These are phyloP conservation scores for Cyclophora albipunctata DNA, from an alignment of 2,888 invertebrate genomes.

Conservation along the genomic window DNA sequence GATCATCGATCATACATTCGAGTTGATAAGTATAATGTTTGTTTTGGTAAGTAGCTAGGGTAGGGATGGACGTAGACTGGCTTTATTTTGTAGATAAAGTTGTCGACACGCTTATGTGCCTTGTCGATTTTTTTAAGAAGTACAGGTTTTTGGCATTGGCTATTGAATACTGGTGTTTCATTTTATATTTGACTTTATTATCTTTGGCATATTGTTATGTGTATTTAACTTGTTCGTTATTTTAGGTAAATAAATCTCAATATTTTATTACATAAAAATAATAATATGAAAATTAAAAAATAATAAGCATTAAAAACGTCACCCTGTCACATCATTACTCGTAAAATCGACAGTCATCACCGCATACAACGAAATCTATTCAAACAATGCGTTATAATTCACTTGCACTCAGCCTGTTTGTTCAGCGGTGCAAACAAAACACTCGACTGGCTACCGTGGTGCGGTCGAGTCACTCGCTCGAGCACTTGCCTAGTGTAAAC, in stretches of 20 bases:
- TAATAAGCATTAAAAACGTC: neutral
- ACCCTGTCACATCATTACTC: neutral
- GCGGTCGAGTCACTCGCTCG: constrained; percentile 40
- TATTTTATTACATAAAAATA: no score
- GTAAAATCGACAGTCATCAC: constrained; percentile 6
- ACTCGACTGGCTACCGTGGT: constrained; percentile 49
- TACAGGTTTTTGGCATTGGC: neutral
- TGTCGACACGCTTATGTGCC: neutral
- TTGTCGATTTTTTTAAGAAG: neutral
- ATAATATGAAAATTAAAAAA: neutral
- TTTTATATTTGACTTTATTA: neutral
- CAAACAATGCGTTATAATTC: constrained; percentile 45
- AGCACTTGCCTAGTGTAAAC: constrained; percentile 47
- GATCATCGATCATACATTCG: constrained; percentile 56
- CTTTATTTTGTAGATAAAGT: constrained; percentile 1
- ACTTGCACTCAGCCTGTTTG: constrained; percentile 45
- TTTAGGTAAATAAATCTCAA: neutral
- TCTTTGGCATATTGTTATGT: neutral
- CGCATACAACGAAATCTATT: constrained; percentile 23
- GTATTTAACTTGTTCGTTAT: neutral
- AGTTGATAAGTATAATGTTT: constrained; percentile 42
- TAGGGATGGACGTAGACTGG: constrained; percentile 26
- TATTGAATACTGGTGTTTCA: neutral
- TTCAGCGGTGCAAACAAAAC: constrained; percentile 59
- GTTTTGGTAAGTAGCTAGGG: constrained; percentile 31